phyloP scores from a whole-genome alignment of 2,113 vertebrate genomes.

The Pelobates fuscus region DNA sequence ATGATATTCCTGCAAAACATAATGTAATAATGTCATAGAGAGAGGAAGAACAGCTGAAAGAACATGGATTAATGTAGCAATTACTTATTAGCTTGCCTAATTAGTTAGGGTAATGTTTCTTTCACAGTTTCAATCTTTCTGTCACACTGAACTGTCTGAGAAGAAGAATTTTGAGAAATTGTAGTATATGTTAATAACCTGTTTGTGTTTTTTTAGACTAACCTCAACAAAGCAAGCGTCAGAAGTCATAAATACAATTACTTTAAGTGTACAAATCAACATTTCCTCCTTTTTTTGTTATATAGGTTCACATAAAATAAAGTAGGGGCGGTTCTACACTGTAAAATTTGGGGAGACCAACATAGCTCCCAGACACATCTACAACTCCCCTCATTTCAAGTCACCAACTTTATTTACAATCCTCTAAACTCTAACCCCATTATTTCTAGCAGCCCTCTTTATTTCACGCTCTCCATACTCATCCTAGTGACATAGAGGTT shows the following conservation, averaged over 20 bases:
- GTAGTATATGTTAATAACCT: conserved; percentile 46
- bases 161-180: conserved; percentile 66
- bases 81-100: conserved; percentile 85
- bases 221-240: conserved; percentile 59
- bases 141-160: conserved; percentile 71
- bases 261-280: conserved; percentile 66
- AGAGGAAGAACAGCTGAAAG: conserved; percentile 67
- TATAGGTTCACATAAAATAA: not conserved
- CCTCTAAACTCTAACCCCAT: too few species aligned
- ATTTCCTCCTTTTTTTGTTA: conserved; percentile 57
- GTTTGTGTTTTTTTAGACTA: conserved; percentile 66
- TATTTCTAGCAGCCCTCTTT: too few species aligned
- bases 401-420: too few species aligned
- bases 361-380: too few species aligned
- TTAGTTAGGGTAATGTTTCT: conserved; percentile 74
- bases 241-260: conserved; percentile 62
- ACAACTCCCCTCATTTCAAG: too few species aligned
- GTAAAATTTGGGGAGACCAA: too few species aligned
- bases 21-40: conserved; percentile 74
- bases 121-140: conserved; percentile 70
- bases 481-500: too few species aligned
- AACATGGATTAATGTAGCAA: conserved; percentile 88
- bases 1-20: conserved; percentile 81
- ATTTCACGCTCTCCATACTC: too few species aligned
- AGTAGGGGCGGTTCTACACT: not conserved